Conservation (phyloP, 2,113 vertebrate genomes). For the Notothenia rossii region DNA sequence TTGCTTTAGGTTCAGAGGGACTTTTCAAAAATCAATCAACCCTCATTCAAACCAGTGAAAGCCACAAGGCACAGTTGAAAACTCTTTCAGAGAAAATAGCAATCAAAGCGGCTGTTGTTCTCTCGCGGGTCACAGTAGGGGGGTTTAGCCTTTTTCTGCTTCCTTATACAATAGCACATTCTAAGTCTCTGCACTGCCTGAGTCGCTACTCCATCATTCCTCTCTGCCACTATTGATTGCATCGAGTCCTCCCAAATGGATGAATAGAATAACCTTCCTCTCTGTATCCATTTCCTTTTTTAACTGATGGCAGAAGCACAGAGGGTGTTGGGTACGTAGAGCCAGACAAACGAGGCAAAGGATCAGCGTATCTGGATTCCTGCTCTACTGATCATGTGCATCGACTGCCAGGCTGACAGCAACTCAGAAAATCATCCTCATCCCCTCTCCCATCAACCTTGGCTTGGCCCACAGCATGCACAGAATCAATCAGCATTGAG, state of each 20-base stretch:
- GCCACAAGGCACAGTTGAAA: conserved; percentile 40
- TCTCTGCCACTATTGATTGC: conserved; percentile 67
- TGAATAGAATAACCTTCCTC: conserved; percentile 60
- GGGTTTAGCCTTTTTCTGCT: conserved; percentile 52
- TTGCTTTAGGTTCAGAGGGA: conserved; percentile 9
- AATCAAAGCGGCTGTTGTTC: conserved; percentile 61
- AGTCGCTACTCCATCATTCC: conserved; percentile 47
- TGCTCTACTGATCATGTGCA: conserved; percentile 69
- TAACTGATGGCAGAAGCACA: conserved; percentile 40
- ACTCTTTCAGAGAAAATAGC: conserved; percentile 45
- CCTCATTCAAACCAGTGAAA: conserved; percentile 41
- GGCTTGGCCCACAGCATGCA: conserved; percentile 50
- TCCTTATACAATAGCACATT: conserved; percentile 43
- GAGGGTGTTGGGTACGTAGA: background rate
- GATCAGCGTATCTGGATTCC: conserved; percentile 45
- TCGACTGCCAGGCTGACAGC: conserved; percentile 47
- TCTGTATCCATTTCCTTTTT: conserved; percentile 49
- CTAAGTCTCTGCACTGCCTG: conserved; percentile 36
- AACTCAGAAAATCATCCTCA: conserved; percentile 68
- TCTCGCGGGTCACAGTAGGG: conserved; percentile 45
- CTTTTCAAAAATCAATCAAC: conserved; percentile 44
- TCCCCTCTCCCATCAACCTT: conserved; percentile 60
- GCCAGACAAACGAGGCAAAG: conserved; percentile 29
- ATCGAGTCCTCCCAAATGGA: conserved; percentile 55
- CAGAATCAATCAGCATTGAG: conserved; percentile 80